These are phyloP conservation scores for Maconellicoccus hirsutus DNA, from an alignment of 1,140 invertebrate genomes.

Conservation along the genomic window DNA sequence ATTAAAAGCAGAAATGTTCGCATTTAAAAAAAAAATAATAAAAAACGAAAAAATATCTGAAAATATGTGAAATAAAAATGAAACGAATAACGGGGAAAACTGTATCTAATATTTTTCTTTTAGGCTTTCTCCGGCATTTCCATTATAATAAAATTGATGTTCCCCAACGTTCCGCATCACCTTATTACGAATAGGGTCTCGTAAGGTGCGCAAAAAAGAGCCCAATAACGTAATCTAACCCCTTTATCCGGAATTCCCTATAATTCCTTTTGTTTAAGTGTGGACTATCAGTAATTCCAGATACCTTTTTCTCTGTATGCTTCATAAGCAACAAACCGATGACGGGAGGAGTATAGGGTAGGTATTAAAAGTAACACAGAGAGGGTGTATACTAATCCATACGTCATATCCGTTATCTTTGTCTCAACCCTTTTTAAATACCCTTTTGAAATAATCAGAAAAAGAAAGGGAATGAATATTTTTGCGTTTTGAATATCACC, in stretches of 20 bases:
- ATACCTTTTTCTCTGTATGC: slow-evolving; percentile 22
- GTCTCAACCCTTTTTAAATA: slow-evolving; percentile 33
- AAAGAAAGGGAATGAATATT: slow-evolving; percentile 30
- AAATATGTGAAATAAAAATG: slow-evolving; percentile 7
- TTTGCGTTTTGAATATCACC: slow-evolving; percentile 30
- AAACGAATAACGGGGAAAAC: neutral
- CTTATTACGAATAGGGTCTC: slow-evolving; percentile 18
- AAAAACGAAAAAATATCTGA: neutral
- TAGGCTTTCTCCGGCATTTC: slow-evolving; percentile 12
- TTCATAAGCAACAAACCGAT: slow-evolving; percentile 1
- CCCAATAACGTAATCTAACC: slow-evolving; percentile 23
- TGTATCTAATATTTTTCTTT: slow-evolving; percentile 22
- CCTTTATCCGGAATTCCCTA: slow-evolving; percentile 30
- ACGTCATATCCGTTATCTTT: slow-evolving; percentile 33
- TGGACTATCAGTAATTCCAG: slow-evolving; percentile 8
- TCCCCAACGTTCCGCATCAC: neutral
- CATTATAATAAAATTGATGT: slow-evolving; percentile 23
- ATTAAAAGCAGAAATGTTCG: neutral
- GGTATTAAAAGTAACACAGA: slow-evolving; percentile 15
- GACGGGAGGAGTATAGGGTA: neutral
- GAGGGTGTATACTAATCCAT: slow-evolving; percentile 28
- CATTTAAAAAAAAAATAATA: neutral
- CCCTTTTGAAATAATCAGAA: slow-evolving; percentile 31
- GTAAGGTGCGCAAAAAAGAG: slow-evolving; percentile 17
- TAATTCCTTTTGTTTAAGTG: slow-evolving; percentile 32